These are phyloP conservation scores for Diadophis punctatus DNA, from an alignment of 2,113 vertebrate genomes.

Conservation along the genomic window DNA sequence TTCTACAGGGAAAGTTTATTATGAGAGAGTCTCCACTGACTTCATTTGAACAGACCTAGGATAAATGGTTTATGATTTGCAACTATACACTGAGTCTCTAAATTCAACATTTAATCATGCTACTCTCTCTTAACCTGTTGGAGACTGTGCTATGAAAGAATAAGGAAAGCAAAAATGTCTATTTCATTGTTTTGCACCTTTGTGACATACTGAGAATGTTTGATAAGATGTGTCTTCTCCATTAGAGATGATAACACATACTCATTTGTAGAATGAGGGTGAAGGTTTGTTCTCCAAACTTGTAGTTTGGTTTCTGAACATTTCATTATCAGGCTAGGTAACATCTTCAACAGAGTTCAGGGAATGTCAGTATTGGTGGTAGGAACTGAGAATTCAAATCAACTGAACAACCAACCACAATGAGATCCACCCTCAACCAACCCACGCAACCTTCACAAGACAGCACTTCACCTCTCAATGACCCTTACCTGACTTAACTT, in stretches of 20 bases:
- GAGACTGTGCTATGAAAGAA: neutral
- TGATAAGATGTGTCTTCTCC: neutral
- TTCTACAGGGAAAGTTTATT: neutral
- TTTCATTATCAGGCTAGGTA: neutral
- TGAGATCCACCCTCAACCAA: neutral
- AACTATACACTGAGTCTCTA: neutral
- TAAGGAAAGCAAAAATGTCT: neutral
- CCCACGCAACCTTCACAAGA: neutral
- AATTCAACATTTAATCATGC: neutral
- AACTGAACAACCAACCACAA: neutral
- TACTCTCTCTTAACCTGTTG: neutral
- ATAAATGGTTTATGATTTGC: neutral
- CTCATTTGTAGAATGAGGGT: neutral
- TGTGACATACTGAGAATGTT: neutral
- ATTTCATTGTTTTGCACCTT: neutral
- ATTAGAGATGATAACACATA: neutral
- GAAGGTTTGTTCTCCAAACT: neutral
- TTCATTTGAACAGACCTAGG: neutral
- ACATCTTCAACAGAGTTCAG: neutral
- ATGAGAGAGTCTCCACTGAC: neutral
- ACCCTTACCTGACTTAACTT: neutral
- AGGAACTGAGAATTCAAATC: neutral
- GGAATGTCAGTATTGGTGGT: neutral
- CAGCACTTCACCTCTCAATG: neutral
- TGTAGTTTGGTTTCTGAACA: too few relatives aligned